Conservation (phyloP, 2,888 invertebrate genomes). For the Brenthis hecate region DNA sequence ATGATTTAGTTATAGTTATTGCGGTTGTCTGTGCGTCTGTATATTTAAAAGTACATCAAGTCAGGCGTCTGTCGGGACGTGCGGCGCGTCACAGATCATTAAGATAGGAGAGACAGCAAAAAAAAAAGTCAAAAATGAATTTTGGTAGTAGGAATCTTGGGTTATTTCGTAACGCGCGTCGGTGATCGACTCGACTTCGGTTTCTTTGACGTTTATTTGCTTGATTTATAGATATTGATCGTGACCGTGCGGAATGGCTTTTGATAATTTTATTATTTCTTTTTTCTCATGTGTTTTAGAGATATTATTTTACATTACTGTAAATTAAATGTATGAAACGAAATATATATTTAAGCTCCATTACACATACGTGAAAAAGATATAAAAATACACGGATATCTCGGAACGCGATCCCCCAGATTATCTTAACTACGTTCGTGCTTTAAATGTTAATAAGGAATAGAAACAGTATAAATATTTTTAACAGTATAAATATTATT, state of each 20-base stretch:
- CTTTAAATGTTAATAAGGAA: constrained; percentile 4
- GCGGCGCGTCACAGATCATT: constrained; percentile 50
- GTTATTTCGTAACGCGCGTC: constrained; percentile 35
- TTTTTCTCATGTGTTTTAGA: constrained; percentile 9
- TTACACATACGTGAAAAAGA: background rate
- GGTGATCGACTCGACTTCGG: constrained; percentile 36
- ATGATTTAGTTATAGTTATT: constrained; percentile 16
- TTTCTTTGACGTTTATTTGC: constrained; percentile 33
- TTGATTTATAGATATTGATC: constrained; percentile 29
- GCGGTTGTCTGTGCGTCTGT: constrained; percentile 36
- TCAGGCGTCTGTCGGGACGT: constrained; percentile 35
- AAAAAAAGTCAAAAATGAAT: constrained; percentile 40
- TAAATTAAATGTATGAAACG: background rate
- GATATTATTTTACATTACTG: background rate
- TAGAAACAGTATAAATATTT: background rate
- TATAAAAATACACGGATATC: constrained; percentile 1
- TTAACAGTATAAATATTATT: background rate
- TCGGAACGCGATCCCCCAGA: constrained; percentile 4
- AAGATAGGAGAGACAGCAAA: constrained; percentile 49
- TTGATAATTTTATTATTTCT: constrained; percentile 20
- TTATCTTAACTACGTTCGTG: constrained; percentile 10
- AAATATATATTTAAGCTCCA: background rate
- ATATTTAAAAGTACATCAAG: constrained; percentile 68
- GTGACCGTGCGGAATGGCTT: constrained; percentile 23
- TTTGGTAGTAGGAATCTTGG: constrained; percentile 27